A percentile compares a stretch with the other conserved stretches of the same genome.
Evolutionary conservation across 2,113 vertebrate species (phyloP).

Genomic region (Nymphicus hollandicus): DNA sequence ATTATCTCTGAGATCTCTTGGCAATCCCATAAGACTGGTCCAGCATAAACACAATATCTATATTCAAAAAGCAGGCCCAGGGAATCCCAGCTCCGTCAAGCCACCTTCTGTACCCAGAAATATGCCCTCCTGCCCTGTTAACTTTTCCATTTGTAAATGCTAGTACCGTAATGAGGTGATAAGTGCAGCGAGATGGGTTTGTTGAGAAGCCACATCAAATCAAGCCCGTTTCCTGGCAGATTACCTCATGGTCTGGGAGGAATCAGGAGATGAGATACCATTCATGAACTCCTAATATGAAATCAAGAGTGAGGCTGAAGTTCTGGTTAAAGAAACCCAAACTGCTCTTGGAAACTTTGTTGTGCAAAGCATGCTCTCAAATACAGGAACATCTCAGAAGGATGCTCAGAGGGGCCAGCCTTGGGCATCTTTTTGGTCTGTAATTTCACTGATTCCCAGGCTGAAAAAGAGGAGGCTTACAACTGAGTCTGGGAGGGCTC

Average conservation of each 20-base stretch:
- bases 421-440: background rate
- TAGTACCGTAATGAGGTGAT: background rate
- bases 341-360: background rate
- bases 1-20: background rate
- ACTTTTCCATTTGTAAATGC: background rate
- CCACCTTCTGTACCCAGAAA: background rate
- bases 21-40: background rate
- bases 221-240: background rate
- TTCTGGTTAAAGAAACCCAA: background rate
- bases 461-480: background rate
- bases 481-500: background rate
- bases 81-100: background rate
- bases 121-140: background rate
- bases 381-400: background rate
- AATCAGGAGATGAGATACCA: background rate
- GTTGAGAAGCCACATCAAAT: background rate
- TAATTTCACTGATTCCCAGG: background rate
- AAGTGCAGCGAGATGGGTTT: background rate
- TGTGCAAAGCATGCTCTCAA: background rate
- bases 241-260: background rate
- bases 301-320: background rate
- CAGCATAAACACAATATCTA: background rate
- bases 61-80: background rate
- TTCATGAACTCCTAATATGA: background rate
- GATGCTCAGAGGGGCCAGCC: background rate